phyloP scores from a whole-genome alignment of 2,797 vertebrate species.

The Hozukius guyotensis region DNA sequence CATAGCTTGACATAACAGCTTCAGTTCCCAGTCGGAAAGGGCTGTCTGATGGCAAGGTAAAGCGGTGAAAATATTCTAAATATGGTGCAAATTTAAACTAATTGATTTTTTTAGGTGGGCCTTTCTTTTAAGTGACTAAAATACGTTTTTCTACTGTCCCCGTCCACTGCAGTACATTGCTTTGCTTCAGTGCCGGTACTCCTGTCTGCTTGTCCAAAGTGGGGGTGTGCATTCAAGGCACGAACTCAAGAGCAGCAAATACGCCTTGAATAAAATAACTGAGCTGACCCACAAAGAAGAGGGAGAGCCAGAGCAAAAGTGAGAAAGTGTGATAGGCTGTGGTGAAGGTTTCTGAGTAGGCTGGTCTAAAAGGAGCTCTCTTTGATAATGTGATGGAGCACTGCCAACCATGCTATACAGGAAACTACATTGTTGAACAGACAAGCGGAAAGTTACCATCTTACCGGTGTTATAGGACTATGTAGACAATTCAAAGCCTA shows the following conservation, averaged over 20 bases:
- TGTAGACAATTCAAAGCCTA: neutral
- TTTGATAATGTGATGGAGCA: neutral
- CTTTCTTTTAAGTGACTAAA: neutral
- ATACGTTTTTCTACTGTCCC: neutral
- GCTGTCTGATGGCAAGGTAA: neutral
- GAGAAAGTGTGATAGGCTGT: neutral
- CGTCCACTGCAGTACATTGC: neutral
- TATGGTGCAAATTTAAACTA: neutral
- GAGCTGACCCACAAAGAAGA: conserved; percentile 4
- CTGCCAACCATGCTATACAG: neutral
- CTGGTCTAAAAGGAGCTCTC: neutral
- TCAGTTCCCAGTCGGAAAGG: neutral
- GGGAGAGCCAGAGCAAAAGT: neutral
- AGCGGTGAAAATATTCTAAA: neutral
- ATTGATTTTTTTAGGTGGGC: neutral
- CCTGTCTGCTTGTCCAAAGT: no score
- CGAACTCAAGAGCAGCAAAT: conserved; percentile 7
- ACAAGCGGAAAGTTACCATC: neutral
- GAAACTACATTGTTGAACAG: neutral
- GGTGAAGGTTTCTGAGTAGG: neutral
- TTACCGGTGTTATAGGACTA: neutral
- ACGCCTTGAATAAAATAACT: conserved; percentile 28
- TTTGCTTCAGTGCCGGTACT: neutral
- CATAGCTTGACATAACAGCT: no score
- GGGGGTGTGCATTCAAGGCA: neutral